These are phyloP conservation scores for Leptoteleia sp. DNA, from an alignment of 1,140 invertebrate species.

Conservation along the genomic window DNA sequence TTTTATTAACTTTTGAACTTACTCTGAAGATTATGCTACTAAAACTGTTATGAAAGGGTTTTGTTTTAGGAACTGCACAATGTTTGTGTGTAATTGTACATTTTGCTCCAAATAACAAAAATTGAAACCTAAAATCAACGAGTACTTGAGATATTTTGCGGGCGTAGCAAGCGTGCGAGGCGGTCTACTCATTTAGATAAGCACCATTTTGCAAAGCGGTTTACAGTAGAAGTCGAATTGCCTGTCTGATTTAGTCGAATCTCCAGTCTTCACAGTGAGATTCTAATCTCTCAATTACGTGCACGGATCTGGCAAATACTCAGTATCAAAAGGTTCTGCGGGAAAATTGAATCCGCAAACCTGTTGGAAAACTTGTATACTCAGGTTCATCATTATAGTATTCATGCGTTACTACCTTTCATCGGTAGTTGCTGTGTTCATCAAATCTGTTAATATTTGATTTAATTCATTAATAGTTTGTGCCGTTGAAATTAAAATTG, in stretches of 20 bases:
- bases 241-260: constrained; percentile 58
- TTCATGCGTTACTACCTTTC: too few relatives aligned
- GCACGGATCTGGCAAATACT: constrained; percentile 47
- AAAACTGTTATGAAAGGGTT: too few relatives aligned
- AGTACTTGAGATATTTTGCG: constrained; percentile 37
- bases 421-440: too few relatives aligned
- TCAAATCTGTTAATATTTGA: constrained; percentile 7
- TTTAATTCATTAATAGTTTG: not conserved
- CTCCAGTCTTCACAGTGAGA: constrained; percentile 56
- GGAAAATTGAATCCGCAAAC: constrained; percentile 57
- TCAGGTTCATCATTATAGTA: constrained; percentile 21
- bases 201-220: constrained; percentile 50
- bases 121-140: constrained; percentile 23
- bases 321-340: constrained; percentile 54
- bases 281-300: constrained; percentile 70
- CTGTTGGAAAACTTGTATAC: constrained; percentile 38
- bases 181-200: constrained; percentile 48
- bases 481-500: too few relatives aligned
- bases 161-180: constrained; percentile 15
- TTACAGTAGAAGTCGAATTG: constrained; percentile 62
- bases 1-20: too few relatives aligned
- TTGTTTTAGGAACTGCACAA: constrained; percentile 1
- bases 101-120: constrained; percentile 34
- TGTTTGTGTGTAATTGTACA: constrained; percentile 12
- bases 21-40: too few relatives aligned